These are phyloP conservation scores for Dasysyrphus albostriatus DNA, from an alignment of 2,888 invertebrate species.

Conservation along the genomic window DNA sequence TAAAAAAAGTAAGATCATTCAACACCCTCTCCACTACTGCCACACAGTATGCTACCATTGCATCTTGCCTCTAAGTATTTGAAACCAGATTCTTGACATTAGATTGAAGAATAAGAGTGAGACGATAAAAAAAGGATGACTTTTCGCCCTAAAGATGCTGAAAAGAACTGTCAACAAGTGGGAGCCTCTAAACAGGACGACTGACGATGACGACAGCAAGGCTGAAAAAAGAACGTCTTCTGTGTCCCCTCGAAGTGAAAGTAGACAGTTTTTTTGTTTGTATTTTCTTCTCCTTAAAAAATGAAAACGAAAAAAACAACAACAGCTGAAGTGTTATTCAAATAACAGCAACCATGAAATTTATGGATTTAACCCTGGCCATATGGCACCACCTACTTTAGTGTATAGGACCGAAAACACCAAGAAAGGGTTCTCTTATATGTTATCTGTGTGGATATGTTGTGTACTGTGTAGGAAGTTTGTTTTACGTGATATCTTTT, in stretches of 20 bases:
- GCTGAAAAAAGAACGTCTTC: slow-evolving; percentile 34
- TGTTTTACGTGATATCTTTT: slow-evolving; percentile 35
- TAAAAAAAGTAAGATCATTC: slow-evolving; percentile 16
- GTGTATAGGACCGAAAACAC: not conserved
- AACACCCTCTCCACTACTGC: slow-evolving; percentile 4
- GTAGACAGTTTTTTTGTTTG: slow-evolving; percentile 21
- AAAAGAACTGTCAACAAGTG: slow-evolving; percentile 72
- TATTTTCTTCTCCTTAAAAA: not conserved
- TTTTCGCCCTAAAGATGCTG: slow-evolving; percentile 44
- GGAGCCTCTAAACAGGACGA: slow-evolving; percentile 44
- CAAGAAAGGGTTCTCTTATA: slow-evolving; percentile 13
- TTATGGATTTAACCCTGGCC: slow-evolving; percentile 67
- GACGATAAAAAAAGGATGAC: slow-evolving; percentile 17
- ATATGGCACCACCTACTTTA: slow-evolving; percentile 48
- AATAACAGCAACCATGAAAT: slow-evolving; percentile 65
- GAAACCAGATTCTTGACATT: slow-evolving; percentile 65
- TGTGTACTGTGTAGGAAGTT: slow-evolving; percentile 29
- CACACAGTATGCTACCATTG: slow-evolving; percentile 8
- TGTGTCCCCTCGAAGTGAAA: slow-evolving; percentile 25
- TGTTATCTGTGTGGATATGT: slow-evolving; percentile 18
- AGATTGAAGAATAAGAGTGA: slow-evolving; percentile 62
- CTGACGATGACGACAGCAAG: not conserved
- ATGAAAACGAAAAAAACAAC: not conserved
- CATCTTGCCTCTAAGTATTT: slow-evolving; percentile 17
- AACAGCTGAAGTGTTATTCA: slow-evolving; percentile 63